A percentile compares a stretch with the other conserved stretches of the same genome.
phyloP scores from a whole-genome alignment of 2,888 invertebrate species.

The Orthosia incerta region DNA sequence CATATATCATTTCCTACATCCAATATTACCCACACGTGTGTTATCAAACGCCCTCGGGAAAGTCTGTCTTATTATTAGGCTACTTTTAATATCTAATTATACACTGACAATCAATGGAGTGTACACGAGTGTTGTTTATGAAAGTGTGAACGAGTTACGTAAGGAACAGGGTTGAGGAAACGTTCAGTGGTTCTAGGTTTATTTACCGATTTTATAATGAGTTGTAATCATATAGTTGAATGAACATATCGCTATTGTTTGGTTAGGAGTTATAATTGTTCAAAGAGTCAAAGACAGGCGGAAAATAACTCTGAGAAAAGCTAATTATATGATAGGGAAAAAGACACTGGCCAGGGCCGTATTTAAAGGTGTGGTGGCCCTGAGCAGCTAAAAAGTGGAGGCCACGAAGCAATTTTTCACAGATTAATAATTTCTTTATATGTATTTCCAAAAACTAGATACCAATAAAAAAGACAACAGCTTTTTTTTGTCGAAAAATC shows the following conservation, averaged over 20 bases:
- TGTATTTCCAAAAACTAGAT: too few relatives aligned
- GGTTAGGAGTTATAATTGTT: background rate
- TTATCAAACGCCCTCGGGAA: conserved; percentile 28
- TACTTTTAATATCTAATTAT: conserved; percentile 22
- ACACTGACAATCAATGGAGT: conserved; percentile 31
- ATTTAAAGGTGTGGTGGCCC: too few relatives aligned
- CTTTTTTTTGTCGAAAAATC: too few relatives aligned
- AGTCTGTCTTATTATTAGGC: conserved; percentile 21
- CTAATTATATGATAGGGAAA: too few relatives aligned
- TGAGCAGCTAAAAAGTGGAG: too few relatives aligned
- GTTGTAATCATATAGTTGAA: conserved; percentile 30
- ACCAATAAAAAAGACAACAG: too few relatives aligned
- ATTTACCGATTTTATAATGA: conserved; percentile 49
- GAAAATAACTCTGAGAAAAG: too few relatives aligned
- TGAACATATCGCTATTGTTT: conserved; percentile 15
- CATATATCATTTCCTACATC: conserved; percentile 17
- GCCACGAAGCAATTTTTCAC: too few relatives aligned
- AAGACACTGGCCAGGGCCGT: too few relatives aligned
- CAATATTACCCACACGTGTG: conserved; percentile 50
- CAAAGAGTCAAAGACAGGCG: too few relatives aligned
- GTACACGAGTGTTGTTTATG: conserved; percentile 43
- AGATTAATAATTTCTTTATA: too few relatives aligned
- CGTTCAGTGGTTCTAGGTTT: conserved; percentile 22
- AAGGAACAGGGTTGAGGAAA: conserved; percentile 44
- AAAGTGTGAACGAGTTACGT: conserved; percentile 58